phyloP scores from a whole-genome alignment of 2,888 invertebrate species.

The Penaeus monodon region DNA sequence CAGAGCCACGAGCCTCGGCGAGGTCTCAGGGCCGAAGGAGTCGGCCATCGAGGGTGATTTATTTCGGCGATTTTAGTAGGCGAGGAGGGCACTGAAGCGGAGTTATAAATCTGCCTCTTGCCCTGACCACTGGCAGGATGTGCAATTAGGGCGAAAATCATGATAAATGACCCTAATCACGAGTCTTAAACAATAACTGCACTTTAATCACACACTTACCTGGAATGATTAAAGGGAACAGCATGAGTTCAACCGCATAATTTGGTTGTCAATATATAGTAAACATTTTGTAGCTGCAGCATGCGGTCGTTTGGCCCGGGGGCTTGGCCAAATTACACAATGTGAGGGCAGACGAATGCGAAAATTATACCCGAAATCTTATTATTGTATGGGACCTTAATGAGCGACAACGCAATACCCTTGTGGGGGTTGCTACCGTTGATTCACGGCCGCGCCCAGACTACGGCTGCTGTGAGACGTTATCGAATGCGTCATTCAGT shows the following conservation, averaged over 20 bases:
- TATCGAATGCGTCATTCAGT: too few relatives aligned
- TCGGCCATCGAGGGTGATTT: too few relatives aligned
- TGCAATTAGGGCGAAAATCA: conserved; percentile 46
- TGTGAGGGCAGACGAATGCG: background rate
- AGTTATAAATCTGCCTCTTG: conserved; percentile 33
- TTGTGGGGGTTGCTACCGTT: too few relatives aligned
- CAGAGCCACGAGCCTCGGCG: too few relatives aligned
- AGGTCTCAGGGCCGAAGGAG: too few relatives aligned
- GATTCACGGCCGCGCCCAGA: too few relatives aligned
- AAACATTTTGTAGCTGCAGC: background rate
- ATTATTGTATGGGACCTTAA: too few relatives aligned
- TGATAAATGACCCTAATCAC: conserved; percentile 31
- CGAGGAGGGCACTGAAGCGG: background rate
- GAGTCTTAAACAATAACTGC: conserved; percentile 42
- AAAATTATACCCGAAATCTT: too few relatives aligned
- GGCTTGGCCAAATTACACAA: background rate
- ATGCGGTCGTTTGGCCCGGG: too few relatives aligned
- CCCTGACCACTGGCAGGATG: conserved; percentile 30
- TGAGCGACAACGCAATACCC: too few relatives aligned
- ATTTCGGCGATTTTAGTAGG: too few relatives aligned
- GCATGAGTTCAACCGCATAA: background rate
- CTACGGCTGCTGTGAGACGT: too few relatives aligned
- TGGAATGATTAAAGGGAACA: conserved; percentile 17
- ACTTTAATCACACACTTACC: conserved; percentile 17
- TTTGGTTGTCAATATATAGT: conserved; percentile 6